Base-by-base conservation (phyloP, 2,888 invertebrate species). In the Scaptomyza caliginosa region DNA sequence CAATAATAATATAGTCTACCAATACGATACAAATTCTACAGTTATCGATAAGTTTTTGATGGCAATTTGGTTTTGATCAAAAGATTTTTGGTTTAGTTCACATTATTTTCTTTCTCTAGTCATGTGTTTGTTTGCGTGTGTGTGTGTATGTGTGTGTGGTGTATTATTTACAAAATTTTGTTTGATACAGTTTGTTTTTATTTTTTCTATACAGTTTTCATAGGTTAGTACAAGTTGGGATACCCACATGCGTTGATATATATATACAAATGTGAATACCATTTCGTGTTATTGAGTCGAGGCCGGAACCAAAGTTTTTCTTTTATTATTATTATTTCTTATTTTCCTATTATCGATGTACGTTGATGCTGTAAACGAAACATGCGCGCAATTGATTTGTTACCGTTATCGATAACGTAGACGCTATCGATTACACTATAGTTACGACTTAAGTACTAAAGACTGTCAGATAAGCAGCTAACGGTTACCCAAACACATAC, bases 111-210 rank as follows among this genome's bases (percentile, higher is more conserved):
- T 30, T 36, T 62, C 39, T 32, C 16, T 19, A 34, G 28, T 72
- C 38, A 11, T 23, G 63, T 24, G 28, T 46, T 39, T 32, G 30
- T n/a, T 13, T 17, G 38, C 48, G 66, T 45, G 24, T 34, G 39
- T 40, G 46, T 55, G 40, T 49, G 11, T 43, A 32, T 36, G 11
- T 48, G 36, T 48, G 28, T 48, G 51, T 67, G 24, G 32, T 2
- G 38, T 52, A 39, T 72, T 72, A 72, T 72, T 74, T 72, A 72
- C 72, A 69, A 38, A 66, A 70, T 70, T 72, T 70, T 23, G 42
- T 48, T 62, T 19, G 24, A 32, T n/a, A 30, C n/a, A n/a, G n/a
- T 48, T 36, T 23, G 8, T 26, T 10, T 39, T 50, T 34, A 28
- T 21, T 13, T 34, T 2, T 54, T 13, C 16, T 40, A n/a, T 19